Conservation (phyloP, 2,888 invertebrate genomes). For the Leptopilina syphax region DNA sequence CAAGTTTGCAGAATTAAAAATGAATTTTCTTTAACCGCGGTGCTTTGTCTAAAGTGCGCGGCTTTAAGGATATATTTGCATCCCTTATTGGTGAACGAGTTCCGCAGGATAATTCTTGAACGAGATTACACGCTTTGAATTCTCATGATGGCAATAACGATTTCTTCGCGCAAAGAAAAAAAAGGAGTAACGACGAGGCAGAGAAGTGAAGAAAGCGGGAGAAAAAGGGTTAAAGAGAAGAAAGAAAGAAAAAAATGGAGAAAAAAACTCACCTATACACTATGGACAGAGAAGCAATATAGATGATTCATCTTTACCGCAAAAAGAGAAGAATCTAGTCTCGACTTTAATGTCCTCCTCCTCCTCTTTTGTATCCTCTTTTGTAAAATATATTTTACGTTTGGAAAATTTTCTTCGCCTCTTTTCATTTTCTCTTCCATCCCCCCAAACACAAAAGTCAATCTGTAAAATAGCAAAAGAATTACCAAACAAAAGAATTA, state of each 20-base stretch:
- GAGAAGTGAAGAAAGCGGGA: background rate
- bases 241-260: background rate
- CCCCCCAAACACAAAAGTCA: too few relatives aligned
- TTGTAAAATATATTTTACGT: too few relatives aligned
- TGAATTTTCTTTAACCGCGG: too few relatives aligned
- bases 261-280: too few relatives aligned
- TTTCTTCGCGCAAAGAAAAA: constrained; percentile 4
- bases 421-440: too few relatives aligned
- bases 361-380: background rate
- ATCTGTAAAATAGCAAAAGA: too few relatives aligned
- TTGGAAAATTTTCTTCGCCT: too few relatives aligned
- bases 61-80: constrained; percentile 10
- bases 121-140: background rate
- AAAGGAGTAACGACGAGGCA: background rate
- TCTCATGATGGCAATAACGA: background rate
- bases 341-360: constrained; percentile 15
- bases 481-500: too few relatives aligned
- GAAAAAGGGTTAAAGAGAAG: constrained; percentile 6
- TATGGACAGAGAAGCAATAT: background rate
- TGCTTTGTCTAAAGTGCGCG: too few relatives aligned
- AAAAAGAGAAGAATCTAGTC: constrained; percentile 12
- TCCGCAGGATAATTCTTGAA: constrained; percentile 8
- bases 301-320: constrained; percentile 23
- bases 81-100: constrained; percentile 25
- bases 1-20: too few relatives aligned